Percentiles rank a stretch among this genome's conserved stretches.
These are phyloP conservation scores for Thunnus maccoyii DNA, from an alignment of 2,113 vertebrate species.

Conservation along the genomic window DNA sequence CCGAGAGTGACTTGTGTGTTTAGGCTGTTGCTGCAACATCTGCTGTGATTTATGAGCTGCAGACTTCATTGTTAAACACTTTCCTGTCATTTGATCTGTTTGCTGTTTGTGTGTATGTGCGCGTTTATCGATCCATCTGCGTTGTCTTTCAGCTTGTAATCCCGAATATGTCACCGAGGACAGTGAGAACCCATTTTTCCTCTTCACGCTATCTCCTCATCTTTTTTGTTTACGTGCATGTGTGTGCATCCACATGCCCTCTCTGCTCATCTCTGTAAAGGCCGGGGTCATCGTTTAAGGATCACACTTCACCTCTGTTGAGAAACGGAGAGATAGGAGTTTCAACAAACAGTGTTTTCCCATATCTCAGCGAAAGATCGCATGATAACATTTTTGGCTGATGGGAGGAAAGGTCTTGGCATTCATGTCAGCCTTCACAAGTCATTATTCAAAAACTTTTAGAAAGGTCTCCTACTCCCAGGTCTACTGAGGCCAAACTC, in stretches of 20 bases:
- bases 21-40: slow-evolving; percentile 25
- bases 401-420: slow-evolving; percentile 50
- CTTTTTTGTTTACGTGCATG: slow-evolving; percentile 29
- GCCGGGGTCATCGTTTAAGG: slow-evolving; percentile 75
- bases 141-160: slow-evolving; percentile 53
- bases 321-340: slow-evolving; percentile 67
- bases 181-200: slow-evolving; percentile 55
- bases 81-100: slow-evolving; percentile 54
- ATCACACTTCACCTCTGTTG: slow-evolving; percentile 70
- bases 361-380: slow-evolving; percentile 63
- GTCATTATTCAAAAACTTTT: slow-evolving; percentile 30
- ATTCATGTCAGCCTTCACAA: slow-evolving; percentile 45
- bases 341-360: slow-evolving; percentile 64
- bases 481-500: slow-evolving; percentile 12
- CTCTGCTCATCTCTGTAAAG: slow-evolving; percentile 46
- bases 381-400: slow-evolving; percentile 73
- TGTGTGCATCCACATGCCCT: slow-evolving; percentile 38
- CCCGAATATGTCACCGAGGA: slow-evolving; percentile 60
- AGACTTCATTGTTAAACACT: slow-evolving; percentile 46
- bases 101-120: slow-evolving; percentile 14
- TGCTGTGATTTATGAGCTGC: slow-evolving; percentile 66
- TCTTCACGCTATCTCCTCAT: slow-evolving; percentile 63
- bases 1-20: slow-evolving; percentile 37
- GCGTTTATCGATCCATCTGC: slow-evolving; percentile 44
- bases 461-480: slow-evolving; percentile 11